These are phyloP conservation scores for Pelobates cultripes DNA, from an alignment of 2,797 vertebrate genomes.

Conservation along the genomic window DNA sequence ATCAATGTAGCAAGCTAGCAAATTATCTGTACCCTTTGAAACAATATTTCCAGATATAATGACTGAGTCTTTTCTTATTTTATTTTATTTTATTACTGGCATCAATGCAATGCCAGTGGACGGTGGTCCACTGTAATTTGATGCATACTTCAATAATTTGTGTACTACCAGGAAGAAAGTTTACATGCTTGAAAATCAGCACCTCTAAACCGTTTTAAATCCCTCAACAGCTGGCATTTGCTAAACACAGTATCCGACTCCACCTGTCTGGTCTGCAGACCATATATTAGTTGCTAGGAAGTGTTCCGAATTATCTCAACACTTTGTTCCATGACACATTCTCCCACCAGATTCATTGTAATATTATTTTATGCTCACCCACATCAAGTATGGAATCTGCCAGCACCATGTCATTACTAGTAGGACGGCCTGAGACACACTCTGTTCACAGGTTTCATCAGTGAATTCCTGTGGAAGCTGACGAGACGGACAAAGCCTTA, in stretches of 20 bases:
- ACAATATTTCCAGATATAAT: too few species aligned
- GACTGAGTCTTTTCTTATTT: too few species aligned
- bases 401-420: background rate
- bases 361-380: background rate
- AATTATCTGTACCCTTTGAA: too few species aligned
- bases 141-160: constrained; percentile 15
- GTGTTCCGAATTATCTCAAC: background rate
- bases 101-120: too few species aligned
- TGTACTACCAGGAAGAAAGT: background rate
- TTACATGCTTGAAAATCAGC: background rate
- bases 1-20: too few species aligned
- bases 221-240: background rate
- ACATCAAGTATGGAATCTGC: background rate
- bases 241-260: background rate
- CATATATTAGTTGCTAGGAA: background rate
- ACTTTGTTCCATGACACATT: background rate
- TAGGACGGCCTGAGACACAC: background rate
- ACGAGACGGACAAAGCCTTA: background rate
- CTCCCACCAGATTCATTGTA: background rate
- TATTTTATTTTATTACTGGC: too few species aligned
- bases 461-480: background rate
- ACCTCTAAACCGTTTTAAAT: background rate
- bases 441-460: background rate
- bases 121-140: background rate
- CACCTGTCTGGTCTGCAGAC: background rate